Evolutionary conservation across 2,888 invertebrate genomes (phyloP), one percentile per base, ranked within the genome.

Genomic region (Spialia ferax): DNA sequence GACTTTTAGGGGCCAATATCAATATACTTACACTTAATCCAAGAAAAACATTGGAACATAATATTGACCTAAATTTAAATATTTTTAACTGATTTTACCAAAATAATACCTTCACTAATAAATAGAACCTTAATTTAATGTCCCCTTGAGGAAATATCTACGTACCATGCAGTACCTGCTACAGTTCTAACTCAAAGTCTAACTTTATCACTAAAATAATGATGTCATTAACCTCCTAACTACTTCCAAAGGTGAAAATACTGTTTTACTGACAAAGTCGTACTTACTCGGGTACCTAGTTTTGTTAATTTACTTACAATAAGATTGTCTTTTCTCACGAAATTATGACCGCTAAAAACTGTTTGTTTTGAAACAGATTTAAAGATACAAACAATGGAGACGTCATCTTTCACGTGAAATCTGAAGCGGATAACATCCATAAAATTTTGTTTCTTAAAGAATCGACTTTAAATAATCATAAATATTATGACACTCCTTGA

Each of bases 361-460:
- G 38, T 54, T 62, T 32, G 55, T 63, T 63, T 63, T 22, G 29
- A 63, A 63, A 63, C 23, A n/a, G 8, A 10, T 29, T 29, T 29
- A 26, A 8, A 55, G 18, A 42, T 26, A 20, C 22, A 10, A 50
- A 55, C 42, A 52, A 63, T n/a, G 32, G 13, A 7, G 54, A 60
- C 15, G 32, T 50, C n/a, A 45, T 54, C 29, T 10, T 22, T n/a
- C 23, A 6, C 26, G 45, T 45, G 45, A 60, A 29, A 11, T 45
- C 18, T 48, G 38, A 57, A 22, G 23, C 7, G n/a, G n/a, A 13
- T n/a, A 54, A 50, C 22, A 22, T 22, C 22, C 2, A 13, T 13
- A 2, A 0, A 13, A 22, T 22, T 22, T 22, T 50, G 50, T 22
- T 50, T 20, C 22, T 22, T 13, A 13, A 54, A 54, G 7, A 4